phyloP scores from a whole-genome alignment of 1,140 invertebrate genomes.

The Drosophila saltans region DNA sequence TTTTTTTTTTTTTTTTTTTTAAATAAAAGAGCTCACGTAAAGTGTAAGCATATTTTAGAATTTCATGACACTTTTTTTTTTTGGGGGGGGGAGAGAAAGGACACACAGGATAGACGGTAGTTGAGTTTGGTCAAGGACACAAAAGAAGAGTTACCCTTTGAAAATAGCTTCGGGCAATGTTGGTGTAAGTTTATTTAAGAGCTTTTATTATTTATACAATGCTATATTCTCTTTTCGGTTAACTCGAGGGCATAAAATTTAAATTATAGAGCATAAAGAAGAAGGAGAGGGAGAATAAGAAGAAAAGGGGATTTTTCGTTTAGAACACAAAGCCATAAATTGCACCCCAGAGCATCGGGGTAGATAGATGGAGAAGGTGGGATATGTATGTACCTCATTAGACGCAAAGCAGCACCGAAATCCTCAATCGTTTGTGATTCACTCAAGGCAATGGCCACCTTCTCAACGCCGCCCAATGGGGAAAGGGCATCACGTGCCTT shows the following conservation, averaged over 20 bases:
- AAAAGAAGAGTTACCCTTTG: conserved; percentile 16
- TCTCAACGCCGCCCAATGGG: conserved; percentile 95
- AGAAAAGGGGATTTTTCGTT: conserved; percentile 22
- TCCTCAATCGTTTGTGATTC: conserved; percentile 97
- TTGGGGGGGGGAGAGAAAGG: conserved; percentile 21
- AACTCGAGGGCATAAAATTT: conserved; percentile 40
- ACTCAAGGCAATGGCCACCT: conserved; percentile 96
- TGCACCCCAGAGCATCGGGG: conserved; percentile 15
- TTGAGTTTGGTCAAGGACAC: not conserved
- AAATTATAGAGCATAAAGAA: conserved; percentile 33
- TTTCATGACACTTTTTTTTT: conserved; percentile 58
- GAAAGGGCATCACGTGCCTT: conserved; percentile 95
- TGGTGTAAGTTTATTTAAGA: conserved; percentile 67
- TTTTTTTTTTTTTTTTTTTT: not conserved
- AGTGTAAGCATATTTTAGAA: conserved; percentile 58
- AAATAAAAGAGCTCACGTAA: conserved; percentile 45
- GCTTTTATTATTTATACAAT: conserved; percentile 70
- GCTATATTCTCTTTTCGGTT: conserved; percentile 37
- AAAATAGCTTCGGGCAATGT: conserved; percentile 56
- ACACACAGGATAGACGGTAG: conserved; percentile 36
- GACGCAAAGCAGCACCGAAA: conserved; percentile 81
- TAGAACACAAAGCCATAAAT: conserved; percentile 20
- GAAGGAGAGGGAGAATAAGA: conserved; percentile 12
- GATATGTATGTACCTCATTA: conserved; percentile 72
- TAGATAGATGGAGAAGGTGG: not conserved